Percentiles rank a stretch among this genome's conserved stretches.
Evolutionary conservation across 1,140 invertebrate species (phyloP).

Genomic region (Sitobion miscanthi): DNA sequence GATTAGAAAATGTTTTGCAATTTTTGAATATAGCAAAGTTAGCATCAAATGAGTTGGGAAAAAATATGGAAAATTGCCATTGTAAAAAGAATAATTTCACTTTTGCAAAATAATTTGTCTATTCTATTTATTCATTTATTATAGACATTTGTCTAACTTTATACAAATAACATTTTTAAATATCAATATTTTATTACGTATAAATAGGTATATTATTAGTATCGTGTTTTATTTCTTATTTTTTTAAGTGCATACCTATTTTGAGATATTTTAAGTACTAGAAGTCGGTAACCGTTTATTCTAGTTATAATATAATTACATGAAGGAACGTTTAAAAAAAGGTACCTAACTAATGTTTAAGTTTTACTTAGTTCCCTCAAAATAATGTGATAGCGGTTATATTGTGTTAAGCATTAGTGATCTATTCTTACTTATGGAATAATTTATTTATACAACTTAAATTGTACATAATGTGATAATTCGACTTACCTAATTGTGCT

Average conservation of each 20-base stretch:
- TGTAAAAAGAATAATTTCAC: not conserved
- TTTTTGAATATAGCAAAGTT: not conserved
- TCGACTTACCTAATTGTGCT: conserved; percentile 58
- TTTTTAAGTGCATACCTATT: not conserved
- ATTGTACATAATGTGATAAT: not conserved
- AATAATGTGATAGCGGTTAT: not conserved
- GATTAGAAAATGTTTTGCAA: not conserved
- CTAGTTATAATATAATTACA: not conserved
- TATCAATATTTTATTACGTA: too few species aligned
- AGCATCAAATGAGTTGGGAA: too few species aligned
- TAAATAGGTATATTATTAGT: too few species aligned
- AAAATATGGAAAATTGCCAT: too few species aligned
- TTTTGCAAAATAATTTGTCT: too few species aligned
- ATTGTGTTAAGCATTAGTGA: not conserved
- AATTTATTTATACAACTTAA: too few species aligned
- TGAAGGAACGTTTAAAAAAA: not conserved
- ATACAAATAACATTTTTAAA: not conserved
- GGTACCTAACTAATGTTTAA: not conserved
- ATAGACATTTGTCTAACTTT: too few species aligned
- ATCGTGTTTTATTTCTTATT: not conserved
- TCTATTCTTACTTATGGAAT: too few species aligned
- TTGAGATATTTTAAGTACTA: not conserved
- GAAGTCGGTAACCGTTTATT: not conserved
- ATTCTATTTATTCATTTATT: too few species aligned
- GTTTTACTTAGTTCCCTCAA: not conserved